Evolutionary conservation across 2,113 vertebrate genomes (phyloP).

Genomic region (Tupaia tana): DNA sequence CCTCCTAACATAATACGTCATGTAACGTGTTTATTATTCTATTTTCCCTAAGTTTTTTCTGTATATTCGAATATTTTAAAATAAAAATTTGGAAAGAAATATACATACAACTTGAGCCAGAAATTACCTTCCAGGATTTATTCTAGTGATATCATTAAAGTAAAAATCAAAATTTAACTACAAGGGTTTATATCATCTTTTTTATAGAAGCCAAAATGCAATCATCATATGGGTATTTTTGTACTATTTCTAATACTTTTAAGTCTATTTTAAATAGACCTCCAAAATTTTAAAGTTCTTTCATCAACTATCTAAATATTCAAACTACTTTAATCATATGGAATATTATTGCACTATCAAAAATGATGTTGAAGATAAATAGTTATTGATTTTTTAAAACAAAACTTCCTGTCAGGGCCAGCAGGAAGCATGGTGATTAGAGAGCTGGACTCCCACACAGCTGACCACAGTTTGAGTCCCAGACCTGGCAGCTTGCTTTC

Average conservation of each 20-base stretch:
- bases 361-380: conserved; percentile 11
- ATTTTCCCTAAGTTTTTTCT: not conserved
- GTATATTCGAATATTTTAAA: not conserved
- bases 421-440: no score
- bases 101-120: not conserved
- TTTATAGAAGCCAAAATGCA: not conserved
- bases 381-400: not conserved
- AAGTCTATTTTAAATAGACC: not conserved
- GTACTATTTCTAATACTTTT: not conserved
- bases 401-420: no score
- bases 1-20: not conserved
- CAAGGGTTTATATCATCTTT: not conserved
- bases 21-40: not conserved
- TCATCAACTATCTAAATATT: not conserved
- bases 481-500: no score
- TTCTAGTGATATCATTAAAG: not conserved
- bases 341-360: not conserved
- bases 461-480: no score
- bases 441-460: no score
- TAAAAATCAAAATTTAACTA: not conserved
- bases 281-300: not conserved
- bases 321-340: not conserved
- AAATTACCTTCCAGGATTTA: not conserved
- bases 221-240: conserved; percentile 11
- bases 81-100: conserved; percentile 27